Evolutionary conservation across 2,113 vertebrate species (phyloP).

Genomic region (Ochotona princeps): DNA sequence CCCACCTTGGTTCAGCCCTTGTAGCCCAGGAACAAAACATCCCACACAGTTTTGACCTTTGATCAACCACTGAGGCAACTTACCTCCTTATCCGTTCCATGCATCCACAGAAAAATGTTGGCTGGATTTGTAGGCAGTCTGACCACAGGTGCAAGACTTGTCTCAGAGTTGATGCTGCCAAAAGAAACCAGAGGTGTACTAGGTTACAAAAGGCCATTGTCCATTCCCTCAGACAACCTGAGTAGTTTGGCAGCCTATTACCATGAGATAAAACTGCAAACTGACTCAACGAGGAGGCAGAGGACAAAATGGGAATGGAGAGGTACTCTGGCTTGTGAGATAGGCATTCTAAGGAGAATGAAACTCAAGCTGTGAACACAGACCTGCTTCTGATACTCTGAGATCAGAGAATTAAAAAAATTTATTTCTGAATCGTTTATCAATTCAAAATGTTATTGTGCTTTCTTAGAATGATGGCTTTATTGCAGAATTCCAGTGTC

Average conservation of each 20-base stretch:
- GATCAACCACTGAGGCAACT: neutral
- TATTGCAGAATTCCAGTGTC: neutral
- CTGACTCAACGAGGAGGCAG: neutral
- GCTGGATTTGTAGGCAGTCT: constrained; percentile 18
- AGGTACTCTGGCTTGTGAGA: neutral
- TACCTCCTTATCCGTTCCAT: constrained; percentile 12
- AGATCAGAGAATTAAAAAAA: neutral
- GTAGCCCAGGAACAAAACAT: constrained; percentile 47
- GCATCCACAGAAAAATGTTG: constrained; percentile 22
- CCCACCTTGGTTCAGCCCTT: neutral
- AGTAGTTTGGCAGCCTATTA: neutral
- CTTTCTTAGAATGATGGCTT: neutral
- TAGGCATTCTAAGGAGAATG: neutral
- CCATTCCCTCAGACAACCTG: neutral
- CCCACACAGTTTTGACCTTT: constrained; percentile 45
- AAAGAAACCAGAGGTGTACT: neutral
- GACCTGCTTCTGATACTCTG: neutral
- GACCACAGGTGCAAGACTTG: neutral
- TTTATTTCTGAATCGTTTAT: constrained; percentile 8
- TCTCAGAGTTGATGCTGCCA: neutral
- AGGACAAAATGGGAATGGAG: neutral
- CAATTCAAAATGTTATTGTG: neutral
- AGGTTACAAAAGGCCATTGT: neutral
- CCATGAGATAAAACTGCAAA: neutral
- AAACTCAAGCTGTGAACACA: neutral